phyloP scores from a whole-genome alignment of 92 coral and sea anemone species.

The Montipora capitata region DNA sequence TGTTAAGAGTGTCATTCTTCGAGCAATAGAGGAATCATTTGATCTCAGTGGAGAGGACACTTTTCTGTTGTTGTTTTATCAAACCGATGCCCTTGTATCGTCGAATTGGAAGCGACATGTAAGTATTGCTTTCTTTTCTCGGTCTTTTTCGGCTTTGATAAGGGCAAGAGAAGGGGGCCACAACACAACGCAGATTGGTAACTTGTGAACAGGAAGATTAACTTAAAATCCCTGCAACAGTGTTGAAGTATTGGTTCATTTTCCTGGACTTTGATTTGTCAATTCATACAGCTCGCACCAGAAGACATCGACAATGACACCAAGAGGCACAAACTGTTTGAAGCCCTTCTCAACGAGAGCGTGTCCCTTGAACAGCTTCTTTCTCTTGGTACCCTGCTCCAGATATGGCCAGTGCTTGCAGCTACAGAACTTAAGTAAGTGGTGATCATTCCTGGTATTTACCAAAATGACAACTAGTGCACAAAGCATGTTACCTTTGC shows the following conservation, averaged over 20 bases:
- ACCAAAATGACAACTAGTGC: neutral
- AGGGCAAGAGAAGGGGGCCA: too few relatives aligned
- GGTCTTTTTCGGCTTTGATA: too few relatives aligned
- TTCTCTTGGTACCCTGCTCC: slow-evolving; percentile 81
- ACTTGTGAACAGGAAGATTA: too few relatives aligned
- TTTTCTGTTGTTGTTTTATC: slow-evolving; percentile 85
- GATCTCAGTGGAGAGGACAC: slow-evolving; percentile 96
- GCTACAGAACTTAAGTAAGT: slow-evolving; percentile 90
- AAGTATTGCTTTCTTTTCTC: neutral
- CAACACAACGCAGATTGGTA: too few relatives aligned
- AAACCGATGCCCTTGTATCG: slow-evolving; percentile 92
- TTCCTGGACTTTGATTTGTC: neutral
- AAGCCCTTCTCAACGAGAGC: slow-evolving; percentile 77
- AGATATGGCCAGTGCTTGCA: slow-evolving; percentile 95
- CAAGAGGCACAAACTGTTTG: slow-evolving; percentile 86
- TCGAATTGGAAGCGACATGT: slow-evolving; percentile 92
- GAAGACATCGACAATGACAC: slow-evolving; percentile 93
- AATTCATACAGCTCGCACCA: slow-evolving; percentile 75
- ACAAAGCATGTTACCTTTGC: neutral
- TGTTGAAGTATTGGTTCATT: too few relatives aligned
- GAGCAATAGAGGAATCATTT: slow-evolving; percentile 81
- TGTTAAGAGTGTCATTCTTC: slow-evolving; percentile 86
- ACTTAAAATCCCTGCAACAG: too few relatives aligned
- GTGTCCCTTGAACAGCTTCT: slow-evolving; percentile 71
- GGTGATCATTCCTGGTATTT: neutral